phyloP scores from a whole-genome alignment of 2,113 vertebrate species.

The Trichomycterus rosablanca region DNA sequence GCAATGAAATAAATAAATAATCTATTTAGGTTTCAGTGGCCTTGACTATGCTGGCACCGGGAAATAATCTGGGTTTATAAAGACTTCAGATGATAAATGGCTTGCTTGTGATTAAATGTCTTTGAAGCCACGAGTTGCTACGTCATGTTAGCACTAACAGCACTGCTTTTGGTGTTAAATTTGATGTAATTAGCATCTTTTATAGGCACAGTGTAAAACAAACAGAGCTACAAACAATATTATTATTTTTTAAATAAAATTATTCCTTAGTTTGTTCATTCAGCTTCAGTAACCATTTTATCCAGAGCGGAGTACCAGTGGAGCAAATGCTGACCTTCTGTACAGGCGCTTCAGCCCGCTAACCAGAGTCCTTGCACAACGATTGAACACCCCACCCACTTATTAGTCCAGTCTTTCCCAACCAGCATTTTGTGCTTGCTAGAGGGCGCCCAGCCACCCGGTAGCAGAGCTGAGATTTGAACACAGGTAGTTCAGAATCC shows the following conservation, averaged over 20 bases:
- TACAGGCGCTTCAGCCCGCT: too few relatives aligned
- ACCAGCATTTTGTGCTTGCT: too few relatives aligned
- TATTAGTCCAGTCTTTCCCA: too few relatives aligned
- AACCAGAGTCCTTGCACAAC: too few relatives aligned
- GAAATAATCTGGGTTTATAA: constrained; percentile 32
- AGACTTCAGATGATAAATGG: constrained; percentile 33
- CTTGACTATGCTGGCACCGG: not conserved
- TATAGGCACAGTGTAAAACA: not conserved
- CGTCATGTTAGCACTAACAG: not conserved
- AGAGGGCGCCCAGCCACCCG: too few relatives aligned
- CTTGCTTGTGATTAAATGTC: constrained; percentile 21
- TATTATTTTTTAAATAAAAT: not conserved
- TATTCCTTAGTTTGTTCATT: too few relatives aligned
- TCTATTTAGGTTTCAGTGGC: not conserved
- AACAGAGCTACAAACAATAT: not conserved
- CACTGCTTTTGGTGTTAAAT: not conserved
- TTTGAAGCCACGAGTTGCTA: constrained; percentile 12
- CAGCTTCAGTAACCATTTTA: too few relatives aligned
- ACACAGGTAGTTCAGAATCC: too few relatives aligned
- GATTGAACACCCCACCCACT: too few relatives aligned
- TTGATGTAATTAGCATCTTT: not conserved
- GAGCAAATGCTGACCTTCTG: too few relatives aligned
- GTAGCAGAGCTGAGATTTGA: too few relatives aligned
- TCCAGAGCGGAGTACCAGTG: too few relatives aligned
- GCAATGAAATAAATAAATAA: not conserved